These are phyloP conservation scores for Sigmodon hispidus DNA, from an alignment of 2,113 vertebrate species.

Conservation along the genomic window DNA sequence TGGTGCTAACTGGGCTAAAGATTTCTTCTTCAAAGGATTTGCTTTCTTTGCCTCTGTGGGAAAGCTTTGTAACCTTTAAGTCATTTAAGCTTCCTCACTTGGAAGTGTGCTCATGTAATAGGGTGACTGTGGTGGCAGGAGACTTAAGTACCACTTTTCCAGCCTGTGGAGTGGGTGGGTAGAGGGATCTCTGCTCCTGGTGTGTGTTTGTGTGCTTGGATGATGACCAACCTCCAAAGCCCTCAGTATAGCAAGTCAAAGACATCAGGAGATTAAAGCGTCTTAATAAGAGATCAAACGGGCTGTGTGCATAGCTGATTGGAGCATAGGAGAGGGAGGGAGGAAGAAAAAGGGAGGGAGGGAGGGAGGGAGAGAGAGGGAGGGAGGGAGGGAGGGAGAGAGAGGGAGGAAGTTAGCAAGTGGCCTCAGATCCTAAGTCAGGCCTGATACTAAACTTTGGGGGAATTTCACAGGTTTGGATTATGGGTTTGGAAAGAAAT, in stretches of 20 bases:
- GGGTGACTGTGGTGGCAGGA: constrained; percentile 80
- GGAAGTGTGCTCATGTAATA: constrained; percentile 79
- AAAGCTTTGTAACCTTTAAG: constrained; percentile 84
- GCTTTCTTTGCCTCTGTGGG: constrained; percentile 81
- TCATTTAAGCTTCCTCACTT: constrained; percentile 85
- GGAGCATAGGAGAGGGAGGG: constrained; percentile 49
- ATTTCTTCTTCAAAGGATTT: constrained; percentile 85
- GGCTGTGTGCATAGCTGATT: constrained; percentile 69
- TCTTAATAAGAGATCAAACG: constrained; percentile 82
- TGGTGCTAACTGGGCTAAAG: constrained; percentile 78
- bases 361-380: constrained; percentile 12
- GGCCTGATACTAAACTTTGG: constrained; percentile 41
- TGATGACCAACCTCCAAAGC: constrained; percentile 73
- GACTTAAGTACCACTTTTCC: constrained; percentile 79
- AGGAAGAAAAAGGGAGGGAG: constrained; percentile 46
- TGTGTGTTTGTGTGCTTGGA: constrained; percentile 72
- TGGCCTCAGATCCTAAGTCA: constrained; percentile 20
- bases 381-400: constrained; percentile 51
- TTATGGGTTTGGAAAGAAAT: constrained; percentile 53
- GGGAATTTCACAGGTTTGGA: constrained; percentile 28
- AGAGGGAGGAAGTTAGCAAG: constrained; percentile 54
- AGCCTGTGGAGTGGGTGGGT: constrained; percentile 65
- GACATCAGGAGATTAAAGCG: constrained; percentile 74
- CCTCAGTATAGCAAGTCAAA: constrained; percentile 65
- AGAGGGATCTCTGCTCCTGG: constrained; percentile 68